Conservation (phyloP, 2,797 vertebrate genomes). For the Anomalospiza imberbis region DNA sequence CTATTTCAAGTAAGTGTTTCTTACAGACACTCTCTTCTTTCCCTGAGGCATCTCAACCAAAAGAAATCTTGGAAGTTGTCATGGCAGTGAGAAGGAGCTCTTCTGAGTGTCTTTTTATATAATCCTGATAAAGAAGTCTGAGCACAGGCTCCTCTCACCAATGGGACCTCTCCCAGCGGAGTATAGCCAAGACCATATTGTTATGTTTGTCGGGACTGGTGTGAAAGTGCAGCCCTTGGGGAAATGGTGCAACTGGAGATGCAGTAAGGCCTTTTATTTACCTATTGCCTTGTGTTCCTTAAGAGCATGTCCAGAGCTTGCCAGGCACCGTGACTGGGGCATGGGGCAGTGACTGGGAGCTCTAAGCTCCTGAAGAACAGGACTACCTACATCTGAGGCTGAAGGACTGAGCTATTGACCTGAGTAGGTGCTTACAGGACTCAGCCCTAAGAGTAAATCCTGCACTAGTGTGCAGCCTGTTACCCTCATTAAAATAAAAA, state of each 20-base stretch:
- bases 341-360: neutral
- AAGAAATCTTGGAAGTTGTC: neutral
- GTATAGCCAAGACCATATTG: neutral
- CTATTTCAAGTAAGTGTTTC: conserved; percentile 91
- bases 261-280: neutral
- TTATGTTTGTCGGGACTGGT: neutral
- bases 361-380: neutral
- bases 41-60: neutral
- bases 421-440: neutral
- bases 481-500: neutral
- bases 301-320: neutral
- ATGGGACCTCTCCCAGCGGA: neutral
- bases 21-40: neutral
- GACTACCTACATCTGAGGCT: neutral
- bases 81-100: neutral
- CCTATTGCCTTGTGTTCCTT: neutral
- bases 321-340: neutral
- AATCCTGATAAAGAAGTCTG: neutral
- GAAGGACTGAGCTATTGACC: neutral
- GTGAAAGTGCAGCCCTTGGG: neutral
- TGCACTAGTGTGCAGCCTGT: neutral
- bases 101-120: neutral
- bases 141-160: neutral
- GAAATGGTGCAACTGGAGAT: neutral
- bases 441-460: neutral